Base-by-base conservation (phyloP, 2,888 invertebrate species). In the Oxycera nigricornis region DNA sequence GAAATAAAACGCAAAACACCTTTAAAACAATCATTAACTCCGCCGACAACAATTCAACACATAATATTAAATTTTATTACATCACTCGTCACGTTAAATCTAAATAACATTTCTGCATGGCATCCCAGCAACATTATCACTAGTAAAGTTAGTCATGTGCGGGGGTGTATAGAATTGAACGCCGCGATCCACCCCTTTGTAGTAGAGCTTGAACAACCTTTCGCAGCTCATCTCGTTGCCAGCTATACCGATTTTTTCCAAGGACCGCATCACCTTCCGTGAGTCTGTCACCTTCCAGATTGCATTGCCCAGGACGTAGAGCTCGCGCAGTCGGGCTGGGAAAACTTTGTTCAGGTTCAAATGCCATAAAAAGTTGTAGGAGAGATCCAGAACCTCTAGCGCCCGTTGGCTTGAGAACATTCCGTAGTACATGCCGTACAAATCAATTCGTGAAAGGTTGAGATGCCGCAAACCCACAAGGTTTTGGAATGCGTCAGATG, bases 271-370 rank as follows among this genome's bases (percentile, higher is more conserved):
- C 3, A 17, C 24, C 24, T 20, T 65, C 14, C 65, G 3, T 4
- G 65, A 65, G 24, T 65, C 65, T 2, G 65, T 65, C 41, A 65
- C 65, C 65, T 65, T 65, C 65, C 65, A 65, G 11, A 65, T 41
- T n/a, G 65, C 39, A 24, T 65, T 65, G 9, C 65, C 65, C 39
- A 65, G 24, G 7, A 65, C 39, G 24, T 65, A 65, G 22, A 65
- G 11, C 22, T 65, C 65, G 9, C 65, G 65, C 41, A 65, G 24
- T 4, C 65, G 65, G 26, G 65, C 65, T 17, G 65, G 65, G 24
- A 20, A 65, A 7, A 65, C 22, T 14, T 65, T 65, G 17, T 65
- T 65, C 35, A 65, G 11, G 24, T 65, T 65, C 41, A 65, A 22
- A 24, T 65, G 65, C 65, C 65, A 65, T 3, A 65, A 24, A 35